Conservation (phyloP, 2,797 vertebrate genomes). For the Macropodus opercularis region DNA sequence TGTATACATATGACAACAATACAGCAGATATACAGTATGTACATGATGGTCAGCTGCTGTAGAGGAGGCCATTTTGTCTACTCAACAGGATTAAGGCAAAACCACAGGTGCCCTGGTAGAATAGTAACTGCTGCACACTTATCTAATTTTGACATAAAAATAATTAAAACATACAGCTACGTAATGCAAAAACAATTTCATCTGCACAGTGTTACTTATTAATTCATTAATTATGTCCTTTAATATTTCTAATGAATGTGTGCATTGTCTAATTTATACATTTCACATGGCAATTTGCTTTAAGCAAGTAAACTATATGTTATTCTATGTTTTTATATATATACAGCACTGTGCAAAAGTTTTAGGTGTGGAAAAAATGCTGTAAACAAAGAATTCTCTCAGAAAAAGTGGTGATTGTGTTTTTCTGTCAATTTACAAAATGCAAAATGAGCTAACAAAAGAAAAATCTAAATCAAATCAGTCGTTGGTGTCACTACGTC, state of each 20-base stretch:
- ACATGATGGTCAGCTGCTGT: constrained; percentile 60
- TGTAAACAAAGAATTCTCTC: too few relatives aligned
- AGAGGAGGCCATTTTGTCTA: constrained; percentile 60
- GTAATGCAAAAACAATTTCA: constrained; percentile 11
- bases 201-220: constrained; percentile 6
- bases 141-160: constrained; percentile 53
- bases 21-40: constrained; percentile 64
- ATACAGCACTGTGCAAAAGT: too few relatives aligned
- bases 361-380: too few relatives aligned
- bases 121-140: constrained; percentile 42
- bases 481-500: too few relatives aligned
- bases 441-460: too few relatives aligned
- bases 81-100: constrained; percentile 77
- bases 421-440: too few relatives aligned
- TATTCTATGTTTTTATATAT: too few relatives aligned
- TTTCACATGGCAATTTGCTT: constrained; percentile 5
- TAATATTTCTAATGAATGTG: constrained; percentile 9
- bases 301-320: too few relatives aligned
- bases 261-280: constrained; percentile 6
- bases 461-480: too few relatives aligned
- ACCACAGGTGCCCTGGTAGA: constrained; percentile 65
- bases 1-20: constrained; percentile 45
- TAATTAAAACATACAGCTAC: constrained; percentile 43
- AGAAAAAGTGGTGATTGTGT: too few relatives aligned
- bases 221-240: constrained; percentile 5